Evolutionary conservation across 2,113 vertebrate genomes (phyloP).

Genomic region (Mesitornis unicolor): DNA sequence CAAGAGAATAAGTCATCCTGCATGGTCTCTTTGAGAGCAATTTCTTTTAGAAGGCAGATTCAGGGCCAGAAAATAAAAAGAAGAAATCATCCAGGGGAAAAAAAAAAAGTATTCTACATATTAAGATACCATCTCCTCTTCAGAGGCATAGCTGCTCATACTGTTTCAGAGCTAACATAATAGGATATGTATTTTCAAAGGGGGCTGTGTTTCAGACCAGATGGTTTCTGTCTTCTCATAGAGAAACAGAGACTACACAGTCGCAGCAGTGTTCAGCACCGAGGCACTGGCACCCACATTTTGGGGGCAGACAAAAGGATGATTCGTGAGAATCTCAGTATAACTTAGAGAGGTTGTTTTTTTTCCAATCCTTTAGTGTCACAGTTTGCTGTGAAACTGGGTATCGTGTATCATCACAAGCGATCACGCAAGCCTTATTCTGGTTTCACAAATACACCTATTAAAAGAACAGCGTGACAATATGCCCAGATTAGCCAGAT

Average conservation of each 20-base stretch:
- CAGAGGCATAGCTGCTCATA: constrained; percentile 63
- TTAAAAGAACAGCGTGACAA: constrained; percentile 28
- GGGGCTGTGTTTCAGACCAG: constrained; percentile 78
- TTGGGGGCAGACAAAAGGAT: constrained; percentile 78
- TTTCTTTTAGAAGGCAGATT: not conserved
- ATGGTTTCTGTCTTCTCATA: constrained; percentile 79
- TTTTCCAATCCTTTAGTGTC: constrained; percentile 51
- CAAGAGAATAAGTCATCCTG: not conserved
- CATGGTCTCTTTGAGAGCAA: not conserved
- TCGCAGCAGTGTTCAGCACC: constrained; percentile 74
- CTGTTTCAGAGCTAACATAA: constrained; percentile 75
- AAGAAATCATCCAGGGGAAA: no score
- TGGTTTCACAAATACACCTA: constrained; percentile 48
- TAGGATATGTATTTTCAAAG: constrained; percentile 79
- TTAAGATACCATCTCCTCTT: constrained; percentile 65
- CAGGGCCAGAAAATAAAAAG: not conserved
- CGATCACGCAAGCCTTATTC: constrained; percentile 45
- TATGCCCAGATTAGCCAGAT: constrained; percentile 11
- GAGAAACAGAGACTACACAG: constrained; percentile 77
- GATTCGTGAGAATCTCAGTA: constrained; percentile 71
- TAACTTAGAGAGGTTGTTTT: constrained; percentile 51
- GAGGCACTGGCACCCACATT: constrained; percentile 76
- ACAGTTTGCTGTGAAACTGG: constrained; percentile 59
- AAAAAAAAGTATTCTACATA: not conserved
- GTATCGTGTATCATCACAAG: constrained; percentile 52